Conservation (phyloP, 1,140 invertebrate species). For the Penaeus japonicus region DNA sequence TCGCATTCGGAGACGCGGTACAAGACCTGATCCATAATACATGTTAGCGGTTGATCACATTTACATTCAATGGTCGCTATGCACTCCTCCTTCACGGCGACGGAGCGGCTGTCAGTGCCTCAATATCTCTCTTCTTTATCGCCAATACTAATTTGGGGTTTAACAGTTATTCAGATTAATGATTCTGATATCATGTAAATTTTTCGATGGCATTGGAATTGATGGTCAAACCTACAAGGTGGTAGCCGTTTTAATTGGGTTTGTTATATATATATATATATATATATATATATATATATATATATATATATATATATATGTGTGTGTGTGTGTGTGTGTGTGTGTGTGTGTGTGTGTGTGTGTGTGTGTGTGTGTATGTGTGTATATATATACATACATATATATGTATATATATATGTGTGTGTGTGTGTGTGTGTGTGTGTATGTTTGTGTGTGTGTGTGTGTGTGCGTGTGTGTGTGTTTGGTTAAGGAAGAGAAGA, state of each 20-base stretch:
- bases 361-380: no score
- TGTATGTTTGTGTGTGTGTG: no score
- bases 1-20: neutral
- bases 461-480: no score
- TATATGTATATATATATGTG: constrained; percentile 11
- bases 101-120: neutral
- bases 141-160: neutral
- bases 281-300: neutral
- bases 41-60: constrained; percentile 17
- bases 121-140: neutral
- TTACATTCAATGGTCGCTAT: constrained; percentile 23
- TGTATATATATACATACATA: neutral
- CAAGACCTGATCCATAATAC: constrained; percentile 27
- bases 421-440: neutral
- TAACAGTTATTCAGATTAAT: neutral
- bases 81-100: neutral
- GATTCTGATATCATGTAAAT: neutral
- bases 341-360: no score
- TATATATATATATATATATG: neutral
- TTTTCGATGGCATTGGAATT: neutral
- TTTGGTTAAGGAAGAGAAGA: no score
- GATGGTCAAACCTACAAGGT: no score
- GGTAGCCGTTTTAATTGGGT: neutral
- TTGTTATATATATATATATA: neutral
- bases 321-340: no score